Evolutionary conservation across 2,113 vertebrate species (phyloP).

Genomic region (Mustela nigripes): DNA sequence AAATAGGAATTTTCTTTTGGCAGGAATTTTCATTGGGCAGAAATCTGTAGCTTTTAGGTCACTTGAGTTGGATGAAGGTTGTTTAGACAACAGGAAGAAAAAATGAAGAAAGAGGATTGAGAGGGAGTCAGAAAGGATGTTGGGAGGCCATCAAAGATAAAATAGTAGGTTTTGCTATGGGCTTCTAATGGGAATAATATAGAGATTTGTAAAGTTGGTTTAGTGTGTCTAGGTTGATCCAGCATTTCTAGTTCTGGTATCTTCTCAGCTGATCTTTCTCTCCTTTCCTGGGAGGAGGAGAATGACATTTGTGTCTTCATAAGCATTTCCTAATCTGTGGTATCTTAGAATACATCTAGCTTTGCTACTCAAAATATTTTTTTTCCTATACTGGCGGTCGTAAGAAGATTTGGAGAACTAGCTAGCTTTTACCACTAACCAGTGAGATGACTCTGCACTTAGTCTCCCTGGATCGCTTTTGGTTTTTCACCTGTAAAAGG

Average conservation of each 20-base stretch:
- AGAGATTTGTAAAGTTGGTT: constrained; percentile 20
- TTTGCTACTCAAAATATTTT: not conserved
- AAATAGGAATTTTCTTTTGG: constrained; percentile 47
- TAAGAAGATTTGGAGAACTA: constrained; percentile 58
- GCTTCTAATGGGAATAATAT: constrained; percentile 30
- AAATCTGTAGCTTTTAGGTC: constrained; percentile 51
- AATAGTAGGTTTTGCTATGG: not conserved
- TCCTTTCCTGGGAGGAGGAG: not conserved
- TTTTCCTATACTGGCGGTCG: not conserved
- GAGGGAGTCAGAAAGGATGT: not conserved
- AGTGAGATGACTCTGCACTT: not conserved
- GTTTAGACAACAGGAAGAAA: not conserved
- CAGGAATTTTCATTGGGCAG: not conserved
- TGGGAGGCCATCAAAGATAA: constrained; percentile 3
- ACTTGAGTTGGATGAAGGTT: constrained; percentile 42
- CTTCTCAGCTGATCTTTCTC: constrained; percentile 12
- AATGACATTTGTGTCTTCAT: not conserved
- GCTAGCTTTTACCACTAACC: not conserved
- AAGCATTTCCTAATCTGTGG: not conserved
- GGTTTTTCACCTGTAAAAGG: constrained; percentile 6
- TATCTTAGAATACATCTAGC: constrained; percentile 2
- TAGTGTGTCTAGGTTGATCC: constrained; percentile 35
- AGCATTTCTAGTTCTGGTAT: constrained; percentile 18
- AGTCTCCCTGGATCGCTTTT: not conserved
- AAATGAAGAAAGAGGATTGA: not conserved